phyloP scores from a whole-genome alignment of 2,888 invertebrate genomes.

The Dioctria linearis region DNA sequence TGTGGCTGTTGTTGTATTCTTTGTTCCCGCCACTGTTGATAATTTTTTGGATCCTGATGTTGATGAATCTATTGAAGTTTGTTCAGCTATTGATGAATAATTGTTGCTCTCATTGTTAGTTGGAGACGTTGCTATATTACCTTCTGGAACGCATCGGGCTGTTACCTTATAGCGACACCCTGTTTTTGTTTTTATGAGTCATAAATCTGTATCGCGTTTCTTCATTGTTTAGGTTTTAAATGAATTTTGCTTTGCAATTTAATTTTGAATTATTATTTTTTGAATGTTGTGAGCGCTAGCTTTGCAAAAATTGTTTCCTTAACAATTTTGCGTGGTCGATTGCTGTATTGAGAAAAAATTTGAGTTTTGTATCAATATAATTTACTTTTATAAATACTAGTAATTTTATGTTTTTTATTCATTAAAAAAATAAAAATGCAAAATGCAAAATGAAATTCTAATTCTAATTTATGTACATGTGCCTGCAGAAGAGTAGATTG shows the following conservation, averaged over 20 bases:
- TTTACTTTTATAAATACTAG: background rate
- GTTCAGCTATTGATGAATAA: constrained; percentile 36
- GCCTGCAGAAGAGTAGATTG: too few relatives aligned
- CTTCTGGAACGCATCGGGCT: constrained; percentile 69
- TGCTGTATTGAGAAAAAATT: background rate
- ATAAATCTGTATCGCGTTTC: constrained; percentile 71
- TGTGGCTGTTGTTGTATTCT: constrained; percentile 60
- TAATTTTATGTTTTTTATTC: too few relatives aligned
- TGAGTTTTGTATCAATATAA: background rate
- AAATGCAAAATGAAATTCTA: background rate
- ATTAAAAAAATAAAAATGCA: background rate
- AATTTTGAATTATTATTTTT: constrained; percentile 40
- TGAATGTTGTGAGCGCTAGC: constrained; percentile 4
- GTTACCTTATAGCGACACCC: constrained; percentile 70
- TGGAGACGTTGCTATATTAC: constrained; percentile 69
- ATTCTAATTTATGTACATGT: too few relatives aligned
- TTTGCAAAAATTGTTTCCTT: background rate
- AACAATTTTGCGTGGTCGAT: background rate
- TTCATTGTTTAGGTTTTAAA: constrained; percentile 62
- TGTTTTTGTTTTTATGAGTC: constrained; percentile 69
- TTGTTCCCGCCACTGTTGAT: constrained; percentile 62
- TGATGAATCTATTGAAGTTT: constrained; percentile 56
- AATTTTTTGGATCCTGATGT: constrained; percentile 59
- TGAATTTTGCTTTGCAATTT: constrained; percentile 46
- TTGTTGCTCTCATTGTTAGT: constrained; percentile 54